These are phyloP conservation scores for Actinostola sp. DNA, from an alignment of 92 coral and sea anemone genomes.

Conservation along the genomic window DNA sequence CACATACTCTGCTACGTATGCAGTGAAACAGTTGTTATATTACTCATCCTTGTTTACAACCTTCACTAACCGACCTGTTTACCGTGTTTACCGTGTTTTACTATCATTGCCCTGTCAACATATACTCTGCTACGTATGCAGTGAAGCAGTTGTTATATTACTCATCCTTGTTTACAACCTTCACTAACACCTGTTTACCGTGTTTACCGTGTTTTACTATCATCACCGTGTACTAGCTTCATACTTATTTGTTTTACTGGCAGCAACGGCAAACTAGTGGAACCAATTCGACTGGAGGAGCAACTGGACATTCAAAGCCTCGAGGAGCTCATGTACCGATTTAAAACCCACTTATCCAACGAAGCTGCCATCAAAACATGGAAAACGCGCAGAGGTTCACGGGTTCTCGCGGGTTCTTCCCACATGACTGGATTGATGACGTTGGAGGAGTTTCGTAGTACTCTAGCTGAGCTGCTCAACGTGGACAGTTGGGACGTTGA, in stretches of 20 bases:
- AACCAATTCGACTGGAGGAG: conserved; percentile 84
- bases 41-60: too few species aligned
- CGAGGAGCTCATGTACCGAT: conserved; percentile 83
- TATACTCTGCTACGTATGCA: too few species aligned
- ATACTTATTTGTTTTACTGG: neutral
- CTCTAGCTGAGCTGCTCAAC: conserved; percentile 69
- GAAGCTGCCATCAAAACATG: conserved; percentile 67
- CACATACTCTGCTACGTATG: too few species aligned
- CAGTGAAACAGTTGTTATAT: too few species aligned
- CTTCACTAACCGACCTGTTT: too few species aligned
- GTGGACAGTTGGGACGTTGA: conserved; percentile 75
- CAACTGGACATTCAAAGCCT: conserved; percentile 78
- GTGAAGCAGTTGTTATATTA: too few species aligned
- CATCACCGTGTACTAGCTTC: neutral
- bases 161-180: too few species aligned
- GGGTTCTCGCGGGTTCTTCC: conserved; percentile 29
- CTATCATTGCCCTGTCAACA: too few species aligned
- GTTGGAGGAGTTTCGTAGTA: conserved; percentile 75
- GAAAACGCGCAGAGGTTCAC: conserved; percentile 71
- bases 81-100: too few species aligned
- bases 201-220: too few species aligned
- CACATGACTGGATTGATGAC: conserved; percentile 84
- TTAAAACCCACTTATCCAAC: conserved; percentile 79
- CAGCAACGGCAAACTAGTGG: conserved; percentile 75
- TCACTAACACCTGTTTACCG: too few species aligned